Conservation (phyloP, 2,113 vertebrate species). For the Vicugna pacos region DNA sequence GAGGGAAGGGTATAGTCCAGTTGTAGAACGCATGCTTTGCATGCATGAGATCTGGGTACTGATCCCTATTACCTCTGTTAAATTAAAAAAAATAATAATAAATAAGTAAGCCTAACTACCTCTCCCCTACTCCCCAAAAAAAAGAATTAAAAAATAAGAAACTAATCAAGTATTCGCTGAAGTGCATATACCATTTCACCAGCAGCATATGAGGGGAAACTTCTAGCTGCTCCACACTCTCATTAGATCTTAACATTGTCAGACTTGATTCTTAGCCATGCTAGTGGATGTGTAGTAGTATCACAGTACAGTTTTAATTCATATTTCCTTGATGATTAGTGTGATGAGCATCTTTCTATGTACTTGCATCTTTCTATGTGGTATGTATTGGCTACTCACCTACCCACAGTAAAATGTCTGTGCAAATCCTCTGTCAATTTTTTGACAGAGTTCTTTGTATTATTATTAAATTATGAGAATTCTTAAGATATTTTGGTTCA, state of each 20-base stretch:
- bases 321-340: neutral
- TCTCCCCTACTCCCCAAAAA: too few relatives aligned
- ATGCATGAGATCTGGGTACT: too few relatives aligned
- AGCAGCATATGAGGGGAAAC: neutral
- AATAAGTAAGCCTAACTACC: too few relatives aligned
- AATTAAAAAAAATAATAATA: too few relatives aligned
- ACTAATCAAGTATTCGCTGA: neutral
- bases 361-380: neutral
- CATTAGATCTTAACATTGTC: neutral
- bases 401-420: neutral
- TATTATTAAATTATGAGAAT: neutral
- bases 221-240: neutral
- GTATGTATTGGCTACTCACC: neutral
- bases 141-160: neutral
- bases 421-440: neutral
- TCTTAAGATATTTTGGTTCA: neutral
- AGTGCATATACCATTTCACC: neutral
- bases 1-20: too few relatives aligned
- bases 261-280: neutral
- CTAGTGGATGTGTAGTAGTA: neutral
- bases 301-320: neutral
- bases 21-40: too few relatives aligned
- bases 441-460: neutral
- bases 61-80: too few relatives aligned
- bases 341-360: neutral